A percentile compares a stretch with the other conserved stretches of the same genome.
These are phyloP conservation scores for Drosophila hydei DNA, from an alignment of 1,140 invertebrate genomes.

Conservation along the genomic window DNA sequence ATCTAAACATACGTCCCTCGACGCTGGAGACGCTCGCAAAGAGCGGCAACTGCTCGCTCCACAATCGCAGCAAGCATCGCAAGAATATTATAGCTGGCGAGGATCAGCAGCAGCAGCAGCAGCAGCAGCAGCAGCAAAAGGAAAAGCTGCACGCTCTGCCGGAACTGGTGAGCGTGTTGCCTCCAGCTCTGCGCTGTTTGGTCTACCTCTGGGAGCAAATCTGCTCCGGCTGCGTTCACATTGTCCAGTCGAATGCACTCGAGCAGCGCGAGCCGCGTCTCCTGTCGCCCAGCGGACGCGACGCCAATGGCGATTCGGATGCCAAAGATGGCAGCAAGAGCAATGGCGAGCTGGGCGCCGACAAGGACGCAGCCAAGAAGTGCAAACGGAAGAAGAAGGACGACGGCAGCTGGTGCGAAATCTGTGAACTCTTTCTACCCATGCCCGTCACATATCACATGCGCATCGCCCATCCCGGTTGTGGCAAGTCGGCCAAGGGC, in stretches of 20 bases:
- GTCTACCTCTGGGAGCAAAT: slow-evolving; percentile 95
- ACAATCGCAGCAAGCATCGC: slow-evolving; percentile 80
- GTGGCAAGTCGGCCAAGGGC: slow-evolving; percentile 91
- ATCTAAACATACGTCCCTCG: slow-evolving; percentile 91
- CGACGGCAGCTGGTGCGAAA: slow-evolving; percentile 88
- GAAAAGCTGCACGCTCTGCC: slow-evolving; percentile 74
- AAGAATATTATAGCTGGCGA: slow-evolving; percentile 52
- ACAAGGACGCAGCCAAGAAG: slow-evolving; percentile 85
- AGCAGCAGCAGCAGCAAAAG: slow-evolving; percentile 55
- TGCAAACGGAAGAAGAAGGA: slow-evolving; percentile 86
- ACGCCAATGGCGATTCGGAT: slow-evolving; percentile 46
- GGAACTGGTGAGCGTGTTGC: slow-evolving; percentile 87
- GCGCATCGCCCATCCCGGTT: slow-evolving; percentile 94
- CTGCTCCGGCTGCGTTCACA: slow-evolving; percentile 88
- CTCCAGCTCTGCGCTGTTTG: slow-evolving; percentile 92
- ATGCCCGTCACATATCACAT: slow-evolving; percentile 94
- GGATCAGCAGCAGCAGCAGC: slow-evolving; percentile 29
- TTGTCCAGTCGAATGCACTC: slow-evolving; percentile 77
- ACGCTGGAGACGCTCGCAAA: slow-evolving; percentile 90
- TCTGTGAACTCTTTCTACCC: slow-evolving; percentile 92
- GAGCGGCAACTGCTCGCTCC: slow-evolving; percentile 85
- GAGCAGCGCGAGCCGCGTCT: slow-evolving; percentile 68
- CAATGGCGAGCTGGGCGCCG: slow-evolving; percentile 11
- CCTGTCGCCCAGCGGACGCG: slow-evolving; percentile 52
- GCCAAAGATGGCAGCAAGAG: slow-evolving; percentile 1